Conservation (phyloP, 2,888 invertebrate genomes). For the Cinara cedri region DNA sequence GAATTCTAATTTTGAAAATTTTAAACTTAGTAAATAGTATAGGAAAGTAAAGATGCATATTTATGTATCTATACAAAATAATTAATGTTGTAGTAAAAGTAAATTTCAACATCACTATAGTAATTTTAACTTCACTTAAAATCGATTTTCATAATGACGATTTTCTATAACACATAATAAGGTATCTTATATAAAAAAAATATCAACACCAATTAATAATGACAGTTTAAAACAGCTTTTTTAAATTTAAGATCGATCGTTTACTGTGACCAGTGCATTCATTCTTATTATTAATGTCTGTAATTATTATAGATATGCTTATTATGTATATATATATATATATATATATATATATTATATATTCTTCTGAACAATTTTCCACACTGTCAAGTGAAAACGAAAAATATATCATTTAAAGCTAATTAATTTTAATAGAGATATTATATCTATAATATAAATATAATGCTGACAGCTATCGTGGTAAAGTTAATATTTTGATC, state of each 20-base stretch:
- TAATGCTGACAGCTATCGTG: not conserved
- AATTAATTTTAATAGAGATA: not conserved
- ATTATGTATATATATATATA: too few relatives aligned
- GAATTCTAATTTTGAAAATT: too few relatives aligned
- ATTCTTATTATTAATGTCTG: not conserved
- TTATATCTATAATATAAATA: not conserved
- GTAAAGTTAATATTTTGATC: too few relatives aligned
- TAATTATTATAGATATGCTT: not conserved
- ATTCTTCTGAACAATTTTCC: not conserved
- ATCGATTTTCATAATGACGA: too few relatives aligned
- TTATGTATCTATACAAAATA: too few relatives aligned
- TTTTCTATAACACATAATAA: too few relatives aligned
- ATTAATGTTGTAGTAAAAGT: too few relatives aligned
- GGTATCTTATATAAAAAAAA: not conserved
- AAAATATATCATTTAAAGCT: slow-evolving; percentile 3
- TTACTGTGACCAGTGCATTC: slow-evolving; percentile 11
- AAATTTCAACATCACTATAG: too few relatives aligned
- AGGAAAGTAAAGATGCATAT: too few relatives aligned
- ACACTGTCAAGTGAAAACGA: not conserved
- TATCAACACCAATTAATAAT: not conserved
- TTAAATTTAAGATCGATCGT: not conserved
- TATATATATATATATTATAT: too few relatives aligned
- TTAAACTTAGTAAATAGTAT: too few relatives aligned
- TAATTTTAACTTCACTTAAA: too few relatives aligned
- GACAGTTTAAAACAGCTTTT: not conserved